A percentile compares a stretch with the other conserved stretches of the same genome.
Conservation (phyloP, 2,888 invertebrate genomes). For the Trachelus troglodyta region DNA sequence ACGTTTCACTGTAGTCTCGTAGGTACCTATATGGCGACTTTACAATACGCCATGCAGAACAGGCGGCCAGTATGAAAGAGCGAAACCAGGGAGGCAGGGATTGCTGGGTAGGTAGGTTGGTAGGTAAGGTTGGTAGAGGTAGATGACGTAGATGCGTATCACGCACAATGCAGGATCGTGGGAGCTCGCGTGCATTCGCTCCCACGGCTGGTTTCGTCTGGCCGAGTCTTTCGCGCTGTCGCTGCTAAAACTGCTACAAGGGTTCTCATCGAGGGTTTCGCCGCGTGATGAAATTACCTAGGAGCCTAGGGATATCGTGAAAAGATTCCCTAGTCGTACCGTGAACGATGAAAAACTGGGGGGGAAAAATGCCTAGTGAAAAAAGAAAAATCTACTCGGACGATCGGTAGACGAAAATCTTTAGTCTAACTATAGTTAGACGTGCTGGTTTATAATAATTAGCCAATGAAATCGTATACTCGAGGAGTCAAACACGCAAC, state of each 20-base stretch:
- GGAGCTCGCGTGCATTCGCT: slow-evolving; percentile 57
- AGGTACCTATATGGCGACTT: neutral
- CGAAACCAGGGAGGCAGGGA: slow-evolving; percentile 1
- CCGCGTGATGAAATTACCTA: no score
- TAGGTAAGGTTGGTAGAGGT: slow-evolving; percentile 38
- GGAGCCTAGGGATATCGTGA: no score
- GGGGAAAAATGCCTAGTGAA: no score
- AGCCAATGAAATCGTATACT: slow-evolving; percentile 31
- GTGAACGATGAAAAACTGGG: no score
- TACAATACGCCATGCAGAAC: neutral
- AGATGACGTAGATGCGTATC: slow-evolving; percentile 62
- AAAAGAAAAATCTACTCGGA: neutral
- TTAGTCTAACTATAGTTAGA: neutral
- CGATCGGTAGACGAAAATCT: neutral
- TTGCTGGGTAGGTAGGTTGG: slow-evolving; percentile 36
- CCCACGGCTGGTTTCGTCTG: slow-evolving; percentile 59
- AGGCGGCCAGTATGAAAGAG: neutral
- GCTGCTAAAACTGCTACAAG: slow-evolving; percentile 52
- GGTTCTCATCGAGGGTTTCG: slow-evolving; percentile 49
- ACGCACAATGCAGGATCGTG: slow-evolving; percentile 52
- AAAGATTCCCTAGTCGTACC: no score
- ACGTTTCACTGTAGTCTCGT: neutral
- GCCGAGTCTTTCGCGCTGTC: slow-evolving; percentile 28
- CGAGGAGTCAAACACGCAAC: slow-evolving; percentile 30
- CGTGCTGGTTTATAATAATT: slow-evolving; percentile 27